Conservation (phyloP, 2,113 vertebrate genomes). For the Bubo scandiacus region DNA sequence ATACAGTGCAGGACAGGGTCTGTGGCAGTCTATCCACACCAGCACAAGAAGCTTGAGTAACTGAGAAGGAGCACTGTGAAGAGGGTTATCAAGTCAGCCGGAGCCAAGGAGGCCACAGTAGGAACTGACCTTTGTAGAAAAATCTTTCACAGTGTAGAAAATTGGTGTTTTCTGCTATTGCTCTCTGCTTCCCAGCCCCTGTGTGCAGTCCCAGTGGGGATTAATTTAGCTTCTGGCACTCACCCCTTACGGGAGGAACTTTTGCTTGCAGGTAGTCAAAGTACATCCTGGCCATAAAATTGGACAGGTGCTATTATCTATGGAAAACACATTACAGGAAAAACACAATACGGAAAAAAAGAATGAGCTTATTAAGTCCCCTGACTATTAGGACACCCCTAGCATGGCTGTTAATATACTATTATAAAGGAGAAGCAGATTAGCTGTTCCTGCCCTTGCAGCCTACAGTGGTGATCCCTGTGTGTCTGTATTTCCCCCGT, state of each 20-base stretch:
- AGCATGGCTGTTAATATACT: background rate
- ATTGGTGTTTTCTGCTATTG: background rate
- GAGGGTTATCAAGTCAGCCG: background rate
- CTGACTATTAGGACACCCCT: background rate
- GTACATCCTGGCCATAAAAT: background rate
- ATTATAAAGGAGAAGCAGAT: background rate
- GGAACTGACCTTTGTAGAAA: background rate
- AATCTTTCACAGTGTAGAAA: background rate
- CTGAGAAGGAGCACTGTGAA: background rate
- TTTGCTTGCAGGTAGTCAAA: background rate
- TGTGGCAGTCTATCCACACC: background rate
- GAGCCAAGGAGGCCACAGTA: background rate
- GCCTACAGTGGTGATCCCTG: background rate
- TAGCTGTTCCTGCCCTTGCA: background rate
- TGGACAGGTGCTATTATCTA: background rate
- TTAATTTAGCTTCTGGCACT: background rate
- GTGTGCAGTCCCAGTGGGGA: background rate
- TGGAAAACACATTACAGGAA: background rate
- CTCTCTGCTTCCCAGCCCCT: background rate
- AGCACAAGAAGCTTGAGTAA: background rate
- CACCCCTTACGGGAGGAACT: background rate
- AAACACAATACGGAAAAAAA: background rate
- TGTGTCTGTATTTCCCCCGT: fast-evolving
- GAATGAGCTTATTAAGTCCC: background rate
- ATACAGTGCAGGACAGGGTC: background rate